These are phyloP conservation scores for Thermophis baileyi DNA, from an alignment of 2,113 vertebrate genomes.

Conservation along the genomic window DNA sequence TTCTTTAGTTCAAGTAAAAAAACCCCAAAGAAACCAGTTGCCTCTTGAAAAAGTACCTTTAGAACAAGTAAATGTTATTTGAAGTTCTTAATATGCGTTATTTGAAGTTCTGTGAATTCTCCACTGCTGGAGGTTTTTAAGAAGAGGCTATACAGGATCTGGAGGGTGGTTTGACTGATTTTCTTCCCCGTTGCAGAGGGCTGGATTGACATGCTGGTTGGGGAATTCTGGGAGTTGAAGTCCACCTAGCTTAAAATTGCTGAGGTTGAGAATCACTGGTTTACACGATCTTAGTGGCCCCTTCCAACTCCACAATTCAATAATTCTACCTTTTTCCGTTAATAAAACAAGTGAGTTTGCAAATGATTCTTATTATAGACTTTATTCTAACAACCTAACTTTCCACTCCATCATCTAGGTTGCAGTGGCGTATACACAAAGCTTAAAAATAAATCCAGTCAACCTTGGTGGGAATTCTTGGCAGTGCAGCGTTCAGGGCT, in stretches of 20 bases:
- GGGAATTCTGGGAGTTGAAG: not conserved
- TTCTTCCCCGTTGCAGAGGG: not conserved
- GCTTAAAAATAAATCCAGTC: not conserved
- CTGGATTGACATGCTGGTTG: not conserved
- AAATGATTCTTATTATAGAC: not conserved
- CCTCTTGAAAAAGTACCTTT: no score
- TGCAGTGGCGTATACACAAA: not conserved
- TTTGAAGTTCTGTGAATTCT: not conserved
- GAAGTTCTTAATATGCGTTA: not conserved
- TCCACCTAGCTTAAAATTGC: not conserved
- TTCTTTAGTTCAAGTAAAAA: no score
- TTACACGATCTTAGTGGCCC: not conserved
- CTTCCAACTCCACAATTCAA: not conserved
- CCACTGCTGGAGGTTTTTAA: not conserved
- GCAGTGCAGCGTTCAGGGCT: not conserved
- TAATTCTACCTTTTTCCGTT: not conserved
- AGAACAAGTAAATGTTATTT: no score
- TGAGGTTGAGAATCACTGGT: not conserved
- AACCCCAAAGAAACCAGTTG: no score
- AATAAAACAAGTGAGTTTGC: not conserved
- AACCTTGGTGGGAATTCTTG: not conserved
- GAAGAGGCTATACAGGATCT: not conserved
- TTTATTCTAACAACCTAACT: not conserved
- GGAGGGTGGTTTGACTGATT: not conserved
- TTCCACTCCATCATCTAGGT: not conserved